Evolutionary conservation across 2,113 vertebrate genomes (phyloP).

Genomic region (Paramormyrops kingsleyae): DNA sequence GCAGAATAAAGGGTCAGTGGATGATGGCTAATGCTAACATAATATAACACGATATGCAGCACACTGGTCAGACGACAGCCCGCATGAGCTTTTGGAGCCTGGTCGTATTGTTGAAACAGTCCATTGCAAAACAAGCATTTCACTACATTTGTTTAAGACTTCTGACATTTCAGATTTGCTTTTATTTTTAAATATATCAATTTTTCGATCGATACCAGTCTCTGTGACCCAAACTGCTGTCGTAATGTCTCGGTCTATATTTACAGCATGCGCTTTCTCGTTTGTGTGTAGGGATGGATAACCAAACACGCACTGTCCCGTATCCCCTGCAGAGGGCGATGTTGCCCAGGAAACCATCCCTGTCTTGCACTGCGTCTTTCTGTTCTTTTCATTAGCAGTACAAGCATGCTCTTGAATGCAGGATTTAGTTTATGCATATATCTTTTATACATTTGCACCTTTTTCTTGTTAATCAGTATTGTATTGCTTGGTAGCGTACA

Average conservation of each 20-base stretch:
- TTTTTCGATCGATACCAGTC: slow-evolving; percentile 14
- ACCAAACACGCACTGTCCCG: slow-evolving; percentile 33
- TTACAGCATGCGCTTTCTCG: not conserved
- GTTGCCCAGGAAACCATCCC: slow-evolving; percentile 58
- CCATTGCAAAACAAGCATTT: not conserved
- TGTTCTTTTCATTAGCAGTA: not conserved
- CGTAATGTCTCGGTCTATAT: not conserved
- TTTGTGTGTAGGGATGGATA: not conserved
- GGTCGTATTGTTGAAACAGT: slow-evolving; percentile 1
- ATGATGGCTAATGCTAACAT: not conserved
- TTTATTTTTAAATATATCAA: slow-evolving; percentile 12
- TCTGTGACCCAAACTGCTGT: slow-evolving; percentile 17
- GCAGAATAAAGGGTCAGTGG: slow-evolving; percentile 21
- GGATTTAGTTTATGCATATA: not conserved
- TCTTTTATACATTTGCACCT: not conserved
- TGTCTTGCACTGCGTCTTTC: slow-evolving; percentile 31
- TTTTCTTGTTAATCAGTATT: not conserved
- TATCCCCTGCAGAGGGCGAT: slow-evolving; percentile 64
- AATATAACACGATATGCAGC: not conserved
- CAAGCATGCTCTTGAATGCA: slow-evolving; percentile 19
- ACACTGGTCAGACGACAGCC: not conserved
- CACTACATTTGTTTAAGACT: not conserved
- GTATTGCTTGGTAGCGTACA: not conserved
- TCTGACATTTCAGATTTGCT: slow-evolving; percentile 4
- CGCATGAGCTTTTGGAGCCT: not conserved